phyloP scores from a whole-genome alignment of 2,888 invertebrate genomes.

The Orchesellides sinensis region DNA sequence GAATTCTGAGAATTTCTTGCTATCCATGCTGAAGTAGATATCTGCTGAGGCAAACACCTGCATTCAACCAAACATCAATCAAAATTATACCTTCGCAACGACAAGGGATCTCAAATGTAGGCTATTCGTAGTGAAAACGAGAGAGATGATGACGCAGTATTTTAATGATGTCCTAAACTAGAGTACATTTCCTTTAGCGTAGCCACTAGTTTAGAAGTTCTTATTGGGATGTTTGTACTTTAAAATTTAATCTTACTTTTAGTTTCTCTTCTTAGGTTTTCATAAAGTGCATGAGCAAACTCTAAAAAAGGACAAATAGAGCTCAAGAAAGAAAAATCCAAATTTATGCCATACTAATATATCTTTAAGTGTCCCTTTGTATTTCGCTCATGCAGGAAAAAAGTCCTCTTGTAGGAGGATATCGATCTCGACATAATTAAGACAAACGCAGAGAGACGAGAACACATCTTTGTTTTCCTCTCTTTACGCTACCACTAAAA shows the following conservation, averaged over 20 bases:
- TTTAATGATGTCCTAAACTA: too few relatives aligned
- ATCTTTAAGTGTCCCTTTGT: conserved; percentile 62
- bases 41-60: conserved; percentile 78
- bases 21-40: conserved; percentile 78
- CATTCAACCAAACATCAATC: conserved; percentile 47
- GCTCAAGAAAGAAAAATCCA: conserved; percentile 28
- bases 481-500: conserved; percentile 21
- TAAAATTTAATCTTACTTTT: too few relatives aligned
- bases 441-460: conserved; percentile 61
- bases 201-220: too few relatives aligned
- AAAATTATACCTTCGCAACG: conserved; percentile 27
- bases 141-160: too few relatives aligned
- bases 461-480: conserved; percentile 41
- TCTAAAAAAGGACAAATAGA: conserved; percentile 42
- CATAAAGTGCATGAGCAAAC: too few relatives aligned
- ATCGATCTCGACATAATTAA: conserved; percentile 71
- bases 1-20: conserved; percentile 77
- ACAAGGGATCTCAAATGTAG: conserved; percentile 6
- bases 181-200: too few relatives aligned
- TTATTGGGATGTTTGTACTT: too few relatives aligned
- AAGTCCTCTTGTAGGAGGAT: conserved; percentile 31
- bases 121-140: background rate
- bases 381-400: conserved; percentile 68
- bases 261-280: too few relatives aligned
- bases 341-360: conserved; percentile 58